Conservation (phyloP, 2,113 vertebrate species). For the Steatornis caripensis region DNA sequence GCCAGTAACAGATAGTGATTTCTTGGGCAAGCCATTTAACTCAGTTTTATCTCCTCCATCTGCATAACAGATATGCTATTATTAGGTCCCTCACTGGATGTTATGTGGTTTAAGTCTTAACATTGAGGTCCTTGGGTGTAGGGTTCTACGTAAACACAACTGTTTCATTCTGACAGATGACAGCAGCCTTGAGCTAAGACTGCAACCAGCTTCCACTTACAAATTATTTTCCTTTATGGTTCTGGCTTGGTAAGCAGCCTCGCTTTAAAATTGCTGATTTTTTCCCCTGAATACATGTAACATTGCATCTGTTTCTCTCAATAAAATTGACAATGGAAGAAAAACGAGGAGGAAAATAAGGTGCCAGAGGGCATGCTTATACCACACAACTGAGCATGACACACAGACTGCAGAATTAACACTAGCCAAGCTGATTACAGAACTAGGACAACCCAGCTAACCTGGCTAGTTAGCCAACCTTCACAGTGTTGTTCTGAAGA, state of each 20-base stretch:
- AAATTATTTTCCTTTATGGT: not conserved
- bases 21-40: constrained; percentile 29
- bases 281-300: not conserved
- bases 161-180: not conserved
- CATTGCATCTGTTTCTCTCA: not conserved
- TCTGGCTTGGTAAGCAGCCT: not conserved
- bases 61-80: constrained; percentile 13
- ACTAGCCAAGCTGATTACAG: not conserved
- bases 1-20: constrained; percentile 4
- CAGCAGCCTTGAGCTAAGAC: not conserved
- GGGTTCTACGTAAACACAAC: not conserved
- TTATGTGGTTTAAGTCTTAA: not conserved
- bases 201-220: not conserved
- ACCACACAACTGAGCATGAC: not conserved
- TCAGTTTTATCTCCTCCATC: constrained; percentile 25
- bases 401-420: not conserved
- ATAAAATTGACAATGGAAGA: not conserved
- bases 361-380: not conserved
- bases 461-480: not conserved
- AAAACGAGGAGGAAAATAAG: not conserved
- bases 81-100: constrained; percentile 8
- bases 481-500: not conserved
- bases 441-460: not conserved
- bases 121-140: not conserved
- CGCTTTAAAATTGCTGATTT: not conserved